phyloP scores from a whole-genome alignment of 2,113 vertebrate species.

The Cavia porcellus region DNA sequence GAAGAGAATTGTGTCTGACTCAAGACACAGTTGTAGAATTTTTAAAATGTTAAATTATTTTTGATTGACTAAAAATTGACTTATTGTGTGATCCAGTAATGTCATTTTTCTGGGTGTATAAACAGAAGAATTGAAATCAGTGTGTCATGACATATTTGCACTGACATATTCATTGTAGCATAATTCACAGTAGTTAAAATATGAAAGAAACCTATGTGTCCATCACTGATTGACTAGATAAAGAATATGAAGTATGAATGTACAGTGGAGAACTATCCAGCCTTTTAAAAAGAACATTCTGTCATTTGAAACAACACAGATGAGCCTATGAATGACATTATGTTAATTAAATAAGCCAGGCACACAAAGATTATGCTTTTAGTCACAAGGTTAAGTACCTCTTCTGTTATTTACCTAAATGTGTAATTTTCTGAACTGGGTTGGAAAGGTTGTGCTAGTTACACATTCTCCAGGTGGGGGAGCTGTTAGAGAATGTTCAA shows the following conservation, averaged over 20 bases:
- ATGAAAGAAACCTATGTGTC: background rate
- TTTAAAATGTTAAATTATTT: background rate
- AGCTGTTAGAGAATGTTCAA: background rate
- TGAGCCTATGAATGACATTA: background rate
- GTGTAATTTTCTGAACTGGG: background rate
- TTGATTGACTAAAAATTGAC: background rate
- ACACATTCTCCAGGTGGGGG: background rate
- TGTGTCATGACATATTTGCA: background rate
- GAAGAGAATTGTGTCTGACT: background rate
- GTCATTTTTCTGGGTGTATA: background rate
- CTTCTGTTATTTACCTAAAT: background rate
- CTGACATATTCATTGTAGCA: background rate
- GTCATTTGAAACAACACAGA: background rate
- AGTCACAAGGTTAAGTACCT: background rate
- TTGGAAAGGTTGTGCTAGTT: background rate
- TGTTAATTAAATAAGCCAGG: background rate
- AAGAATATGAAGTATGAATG: background rate
- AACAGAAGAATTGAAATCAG: background rate
- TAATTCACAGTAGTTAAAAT: background rate
- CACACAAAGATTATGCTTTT: background rate
- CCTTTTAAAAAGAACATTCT: background rate
- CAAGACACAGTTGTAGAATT: background rate
- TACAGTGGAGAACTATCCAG: background rate
- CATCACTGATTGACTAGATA: background rate
- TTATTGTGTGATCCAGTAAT: background rate